Conservation (phyloP, 1,140 invertebrate species). For the Bombus picipes region DNA sequence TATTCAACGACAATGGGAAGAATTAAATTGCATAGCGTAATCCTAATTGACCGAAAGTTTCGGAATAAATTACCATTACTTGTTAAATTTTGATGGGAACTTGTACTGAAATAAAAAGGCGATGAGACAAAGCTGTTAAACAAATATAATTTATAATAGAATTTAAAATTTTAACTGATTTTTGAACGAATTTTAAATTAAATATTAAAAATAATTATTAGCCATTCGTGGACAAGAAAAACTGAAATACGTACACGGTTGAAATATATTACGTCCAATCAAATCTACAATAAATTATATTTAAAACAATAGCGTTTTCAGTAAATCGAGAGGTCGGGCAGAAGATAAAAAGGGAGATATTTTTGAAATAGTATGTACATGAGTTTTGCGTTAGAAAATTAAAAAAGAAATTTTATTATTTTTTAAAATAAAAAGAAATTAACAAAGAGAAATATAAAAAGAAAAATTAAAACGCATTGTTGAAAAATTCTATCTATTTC, state of each 20-base stretch:
- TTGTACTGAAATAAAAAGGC: background rate
- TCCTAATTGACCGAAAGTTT: constrained; percentile 1
- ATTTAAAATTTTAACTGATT: background rate
- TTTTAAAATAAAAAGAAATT: background rate
- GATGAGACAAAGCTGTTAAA: background rate
- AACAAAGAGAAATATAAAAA: background rate
- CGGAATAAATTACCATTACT: background rate
- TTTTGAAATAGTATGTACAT: too few species aligned
- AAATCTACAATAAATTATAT: too few species aligned
- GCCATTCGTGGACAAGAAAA: too few species aligned
- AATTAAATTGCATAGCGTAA: background rate
- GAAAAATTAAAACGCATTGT: background rate
- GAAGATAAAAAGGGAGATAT: too few species aligned
- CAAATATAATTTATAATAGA: background rate
- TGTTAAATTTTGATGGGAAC: background rate
- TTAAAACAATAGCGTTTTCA: too few species aligned
- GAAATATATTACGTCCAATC: too few species aligned
- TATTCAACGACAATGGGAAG: background rate
- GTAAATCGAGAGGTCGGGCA: too few species aligned
- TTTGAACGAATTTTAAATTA: background rate
- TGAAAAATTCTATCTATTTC: background rate
- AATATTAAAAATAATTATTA: too few species aligned
- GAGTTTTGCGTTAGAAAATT: too few species aligned
- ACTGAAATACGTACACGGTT: too few species aligned
- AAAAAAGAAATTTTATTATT: too few species aligned